Conservation (phyloP, 1,140 invertebrate species). For the Acromyrmex echinatior region DNA sequence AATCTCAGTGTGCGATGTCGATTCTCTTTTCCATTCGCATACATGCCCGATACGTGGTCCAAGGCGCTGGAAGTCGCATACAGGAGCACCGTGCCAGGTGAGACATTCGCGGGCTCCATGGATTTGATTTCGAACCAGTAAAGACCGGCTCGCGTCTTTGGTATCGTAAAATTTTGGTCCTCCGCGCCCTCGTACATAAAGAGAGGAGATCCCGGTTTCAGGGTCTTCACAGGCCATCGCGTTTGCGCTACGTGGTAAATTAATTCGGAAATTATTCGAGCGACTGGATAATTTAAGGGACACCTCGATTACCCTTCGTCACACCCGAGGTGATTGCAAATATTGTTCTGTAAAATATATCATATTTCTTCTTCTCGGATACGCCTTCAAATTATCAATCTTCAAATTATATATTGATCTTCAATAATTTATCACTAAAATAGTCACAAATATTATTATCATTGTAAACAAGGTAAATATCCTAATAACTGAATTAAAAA, state of each 20-base stretch:
- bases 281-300: neutral
- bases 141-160: constrained; percentile 82
- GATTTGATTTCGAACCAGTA: constrained; percentile 85
- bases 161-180: constrained; percentile 84
- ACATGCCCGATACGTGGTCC: constrained; percentile 78
- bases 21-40: constrained; percentile 75
- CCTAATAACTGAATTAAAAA: too few relatives aligned
- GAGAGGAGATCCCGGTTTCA: constrained; percentile 83
- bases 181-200: constrained; percentile 84
- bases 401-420: neutral
- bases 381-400: neutral
- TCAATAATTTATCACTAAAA: neutral
- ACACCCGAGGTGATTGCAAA: neutral
- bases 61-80: constrained; percentile 83
- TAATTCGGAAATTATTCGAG: constrained; percentile 45
- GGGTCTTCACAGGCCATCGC: constrained; percentile 83
- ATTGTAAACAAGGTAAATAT: neutral
- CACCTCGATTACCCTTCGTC: constrained; percentile 18
- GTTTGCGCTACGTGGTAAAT: constrained; percentile 73
- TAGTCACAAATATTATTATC: neutral
- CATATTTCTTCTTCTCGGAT: neutral
- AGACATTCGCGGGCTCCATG: constrained; percentile 55
- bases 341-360: constrained; percentile 16
- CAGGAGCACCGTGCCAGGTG: constrained; percentile 83
- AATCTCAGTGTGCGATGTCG: constrained; percentile 81